Evolutionary conservation across 2,797 vertebrate genomes (phyloP).

Genomic region (Pipistrellus kuhlii): DNA sequence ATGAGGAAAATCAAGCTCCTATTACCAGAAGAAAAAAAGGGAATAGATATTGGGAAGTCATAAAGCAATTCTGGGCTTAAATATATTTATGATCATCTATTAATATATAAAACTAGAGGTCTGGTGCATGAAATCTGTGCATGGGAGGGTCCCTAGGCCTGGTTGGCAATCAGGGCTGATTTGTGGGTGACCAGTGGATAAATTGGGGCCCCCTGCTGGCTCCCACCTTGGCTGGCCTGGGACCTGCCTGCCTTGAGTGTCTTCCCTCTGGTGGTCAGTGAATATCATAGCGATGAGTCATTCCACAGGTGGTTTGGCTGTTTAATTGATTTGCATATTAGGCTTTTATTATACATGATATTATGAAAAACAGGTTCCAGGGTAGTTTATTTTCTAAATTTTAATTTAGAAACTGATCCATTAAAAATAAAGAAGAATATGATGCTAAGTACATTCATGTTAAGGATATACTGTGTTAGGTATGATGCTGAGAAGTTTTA

Average conservation of each 20-base stretch:
- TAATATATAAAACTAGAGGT: background rate
- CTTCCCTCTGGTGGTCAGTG: no score
- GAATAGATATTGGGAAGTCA: background rate
- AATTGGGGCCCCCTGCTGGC: no score
- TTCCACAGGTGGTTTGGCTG: no score
- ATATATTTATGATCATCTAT: background rate
- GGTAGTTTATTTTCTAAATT: constrained; percentile 22
- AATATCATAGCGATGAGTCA: no score
- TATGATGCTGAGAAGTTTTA: background rate
- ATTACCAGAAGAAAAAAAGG: background rate
- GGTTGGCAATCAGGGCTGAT: no score
- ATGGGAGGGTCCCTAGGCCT: no score
- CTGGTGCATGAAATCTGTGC: no score
- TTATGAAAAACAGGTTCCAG: background rate
- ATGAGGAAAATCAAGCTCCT: background rate
- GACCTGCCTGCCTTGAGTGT: no score
- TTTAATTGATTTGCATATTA: no score
- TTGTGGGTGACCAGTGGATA: no score
- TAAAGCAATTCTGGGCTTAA: background rate
- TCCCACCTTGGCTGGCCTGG: no score
- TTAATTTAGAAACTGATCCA: background rate
- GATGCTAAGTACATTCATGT: background rate
- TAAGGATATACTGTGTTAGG: background rate
- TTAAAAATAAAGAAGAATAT: constrained; percentile 33
- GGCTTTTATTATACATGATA: background rate